Evolutionary conservation across 2,888 invertebrate species (phyloP), one percentile per base, ranked within the genome.

Genomic region (Resseliella maxima): DNA sequence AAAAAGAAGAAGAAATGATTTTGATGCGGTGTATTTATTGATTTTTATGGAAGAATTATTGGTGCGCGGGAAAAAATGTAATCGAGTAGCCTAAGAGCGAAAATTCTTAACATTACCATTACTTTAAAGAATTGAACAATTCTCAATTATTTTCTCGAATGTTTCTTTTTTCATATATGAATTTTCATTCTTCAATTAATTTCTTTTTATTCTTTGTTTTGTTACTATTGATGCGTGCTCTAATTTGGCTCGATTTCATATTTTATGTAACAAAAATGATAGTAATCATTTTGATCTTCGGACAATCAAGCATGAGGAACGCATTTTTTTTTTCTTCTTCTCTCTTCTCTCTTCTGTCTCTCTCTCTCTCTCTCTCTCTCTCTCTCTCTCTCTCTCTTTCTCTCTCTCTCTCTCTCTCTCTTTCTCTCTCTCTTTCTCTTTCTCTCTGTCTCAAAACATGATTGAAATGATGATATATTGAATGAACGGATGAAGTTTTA

Each of bases 221-320:
- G 59, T 59, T 72, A 72, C 72, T 15, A 72, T 12, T 72, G 72
- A 72, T 72, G 72, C 72, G 72, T 72, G 72, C 15, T 72, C 35
- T 72, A 31, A 72, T 72, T 72, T 35, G 31, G 15, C 35, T 59
- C 59, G 21, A 3, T 59, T 59, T n/a, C 27, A 27, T 72, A 31
- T 8, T 35, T 72, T 72, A 72, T 72, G 35, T 12, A 59, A 59
- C 24, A 59, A 59, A 27, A 72, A 72, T 72, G 27, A 72, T 72
- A 72, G 72, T 72, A 72, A 72, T 72, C 72, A 72, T 27, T 27
- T 27, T 72, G 31, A 72, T 31, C 72, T 31, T 5, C n/a, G 31
- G 31, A 10, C 15, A 50, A 18, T 50, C 46, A 18, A 50, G 46
- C 8, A 50, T 50, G 18, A 18, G 46, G 41, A n/a, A n/a, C n/a